Evolutionary conservation across 2,888 invertebrate species (phyloP).

Genomic region (Volucella inflata): DNA sequence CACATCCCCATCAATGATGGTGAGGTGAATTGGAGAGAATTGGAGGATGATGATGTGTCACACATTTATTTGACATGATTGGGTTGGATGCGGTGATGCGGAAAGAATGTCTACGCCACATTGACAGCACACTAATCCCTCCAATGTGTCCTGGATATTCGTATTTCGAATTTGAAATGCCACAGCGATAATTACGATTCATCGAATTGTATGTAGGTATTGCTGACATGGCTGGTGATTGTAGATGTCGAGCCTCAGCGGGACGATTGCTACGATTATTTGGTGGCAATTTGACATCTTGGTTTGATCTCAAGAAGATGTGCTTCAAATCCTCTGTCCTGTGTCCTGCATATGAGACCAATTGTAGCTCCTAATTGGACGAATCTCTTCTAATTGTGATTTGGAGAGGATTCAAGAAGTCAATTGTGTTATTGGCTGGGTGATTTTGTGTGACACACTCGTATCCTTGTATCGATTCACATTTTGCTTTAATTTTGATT

Average conservation of each 20-base stretch:
- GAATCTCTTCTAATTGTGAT: constrained; percentile 68
- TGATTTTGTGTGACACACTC: constrained; percentile 21
- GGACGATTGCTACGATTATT: not conserved
- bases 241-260: not conserved
- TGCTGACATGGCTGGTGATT: constrained; percentile 46
- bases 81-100: constrained; percentile 46
- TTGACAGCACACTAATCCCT: constrained; percentile 50
- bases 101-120: constrained; percentile 56
- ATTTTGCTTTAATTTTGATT: constrained; percentile 23
- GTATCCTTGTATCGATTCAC: constrained; percentile 16
- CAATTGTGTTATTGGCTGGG: constrained; percentile 60
- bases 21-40: not conserved
- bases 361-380: constrained; percentile 70
- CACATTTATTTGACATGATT: constrained; percentile 74
- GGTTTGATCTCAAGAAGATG: constrained; percentile 32
- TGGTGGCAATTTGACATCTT: constrained; percentile 22
- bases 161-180: constrained; percentile 30
- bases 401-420: constrained; percentile 67
- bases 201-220: constrained; percentile 63
- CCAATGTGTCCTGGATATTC: constrained; percentile 24
- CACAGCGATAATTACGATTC: constrained; percentile 74
- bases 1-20: not conserved
- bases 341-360: constrained; percentile 24
- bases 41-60: constrained; percentile 61
- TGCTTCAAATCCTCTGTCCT: not conserved